Evolutionary conservation across 2,113 vertebrate species (phyloP).

Genomic region (Pandion haliaetus): DNA sequence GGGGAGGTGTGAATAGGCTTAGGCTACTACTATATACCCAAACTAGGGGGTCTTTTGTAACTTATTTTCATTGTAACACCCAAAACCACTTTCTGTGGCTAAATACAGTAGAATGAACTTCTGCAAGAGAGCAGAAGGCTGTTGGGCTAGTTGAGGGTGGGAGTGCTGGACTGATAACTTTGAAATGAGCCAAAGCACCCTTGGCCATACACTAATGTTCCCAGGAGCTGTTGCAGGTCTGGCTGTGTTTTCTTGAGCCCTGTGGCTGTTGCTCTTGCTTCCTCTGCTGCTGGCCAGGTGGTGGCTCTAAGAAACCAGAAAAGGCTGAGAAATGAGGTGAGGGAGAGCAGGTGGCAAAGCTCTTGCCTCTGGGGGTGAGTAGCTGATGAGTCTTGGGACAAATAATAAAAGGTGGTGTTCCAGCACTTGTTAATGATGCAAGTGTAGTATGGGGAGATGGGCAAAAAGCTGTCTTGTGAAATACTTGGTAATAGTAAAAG

Average conservation of each 20-base stretch:
- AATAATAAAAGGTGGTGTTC: background rate
- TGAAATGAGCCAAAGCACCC: background rate
- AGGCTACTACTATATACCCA: background rate
- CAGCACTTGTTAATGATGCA: background rate
- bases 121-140: background rate
- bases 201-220: background rate
- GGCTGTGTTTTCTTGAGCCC: background rate
- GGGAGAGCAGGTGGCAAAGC: background rate
- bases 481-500: background rate
- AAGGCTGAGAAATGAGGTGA: background rate
- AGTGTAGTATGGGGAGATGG: background rate
- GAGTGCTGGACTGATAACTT: background rate
- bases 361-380: background rate
- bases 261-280: background rate
- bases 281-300: slow-evolving; percentile 49
- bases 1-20: background rate
- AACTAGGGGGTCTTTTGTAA: background rate
- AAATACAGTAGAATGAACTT: background rate
- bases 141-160: background rate
- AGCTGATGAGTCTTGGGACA: background rate
- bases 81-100: background rate
- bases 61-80: background rate
- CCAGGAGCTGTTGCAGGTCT: background rate
- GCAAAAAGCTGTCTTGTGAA: background rate
- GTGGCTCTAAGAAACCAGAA: slow-evolving; percentile 51